Conservation (phyloP, 2,888 invertebrate genomes). For the Lumbricus terrestris region DNA sequence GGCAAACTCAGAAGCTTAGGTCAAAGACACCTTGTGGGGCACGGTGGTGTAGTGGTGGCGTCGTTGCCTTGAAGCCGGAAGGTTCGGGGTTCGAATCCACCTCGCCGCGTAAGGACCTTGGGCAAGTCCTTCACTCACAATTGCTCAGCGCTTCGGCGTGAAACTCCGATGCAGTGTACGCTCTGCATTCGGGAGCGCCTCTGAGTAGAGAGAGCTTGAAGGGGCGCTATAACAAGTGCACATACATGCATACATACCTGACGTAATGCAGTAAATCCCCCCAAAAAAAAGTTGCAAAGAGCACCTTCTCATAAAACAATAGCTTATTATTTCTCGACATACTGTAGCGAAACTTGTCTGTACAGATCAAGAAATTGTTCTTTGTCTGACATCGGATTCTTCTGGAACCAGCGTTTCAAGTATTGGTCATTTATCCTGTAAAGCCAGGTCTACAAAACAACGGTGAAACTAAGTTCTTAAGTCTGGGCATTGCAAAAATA, state of each 20-base stretch:
- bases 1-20: neutral
- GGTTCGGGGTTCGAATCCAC: too few relatives aligned
- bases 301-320: neutral
- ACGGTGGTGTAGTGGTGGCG: too few relatives aligned
- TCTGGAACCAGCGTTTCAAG: constrained; percentile 20
- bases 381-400: constrained; percentile 17
- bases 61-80: too few relatives aligned
- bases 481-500: too few relatives aligned
- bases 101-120: too few relatives aligned
- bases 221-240: too few relatives aligned
- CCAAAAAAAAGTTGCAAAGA: neutral
- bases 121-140: too few relatives aligned
- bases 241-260: too few relatives aligned
- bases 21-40: neutral
- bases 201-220: too few relatives aligned
- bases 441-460: neutral
- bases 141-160: too few relatives aligned
- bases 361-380: constrained; percentile 24
- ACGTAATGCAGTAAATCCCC: neutral
- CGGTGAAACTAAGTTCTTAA: neutral
- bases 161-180: too few relatives aligned
- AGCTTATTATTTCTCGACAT: neutral
- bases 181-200: too few relatives aligned
- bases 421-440: constrained; percentile 18
- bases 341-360: constrained; percentile 21